Evolutionary conservation across 64 coral and sea anemone genomes (phyloP).

Genomic region (Dendrophyllia cribrosa): DNA sequence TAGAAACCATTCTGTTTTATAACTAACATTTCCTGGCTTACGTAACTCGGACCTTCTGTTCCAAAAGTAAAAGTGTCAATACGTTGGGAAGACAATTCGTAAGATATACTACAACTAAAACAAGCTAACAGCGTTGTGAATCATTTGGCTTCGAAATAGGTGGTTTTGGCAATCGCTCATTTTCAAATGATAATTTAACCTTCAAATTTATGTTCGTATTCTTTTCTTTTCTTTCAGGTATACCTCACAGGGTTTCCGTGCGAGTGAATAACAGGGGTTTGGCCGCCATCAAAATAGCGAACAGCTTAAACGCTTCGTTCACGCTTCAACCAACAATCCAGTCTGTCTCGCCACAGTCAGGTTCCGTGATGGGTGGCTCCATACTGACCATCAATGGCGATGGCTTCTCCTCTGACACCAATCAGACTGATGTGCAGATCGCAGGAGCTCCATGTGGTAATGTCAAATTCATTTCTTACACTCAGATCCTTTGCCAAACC

Average conservation of each 20-base stretch:
- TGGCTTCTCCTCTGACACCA: constrained; percentile 30
- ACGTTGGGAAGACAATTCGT: no score
- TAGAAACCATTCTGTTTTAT: no score
- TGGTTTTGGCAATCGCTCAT: no score
- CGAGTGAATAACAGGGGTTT: constrained; percentile 62
- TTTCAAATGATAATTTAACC: no score
- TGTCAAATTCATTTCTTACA: background rate
- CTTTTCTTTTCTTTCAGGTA: background rate
- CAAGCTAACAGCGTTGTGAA: no score
- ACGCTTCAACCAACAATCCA: constrained; percentile 40
- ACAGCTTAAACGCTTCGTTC: constrained; percentile 18
- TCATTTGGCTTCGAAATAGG: no score
- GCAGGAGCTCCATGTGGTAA: constrained; percentile 39
- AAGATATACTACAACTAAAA: no score
- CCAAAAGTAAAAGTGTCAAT: no score
- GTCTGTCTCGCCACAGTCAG: constrained; percentile 43
- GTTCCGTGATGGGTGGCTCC: constrained; percentile 48
- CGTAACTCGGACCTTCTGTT: no score
- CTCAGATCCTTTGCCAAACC: constrained; percentile 48
- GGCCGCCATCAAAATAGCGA: constrained; percentile 37
- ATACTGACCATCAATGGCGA: constrained; percentile 51
- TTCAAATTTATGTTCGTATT: background rate
- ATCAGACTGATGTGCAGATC: constrained; percentile 17
- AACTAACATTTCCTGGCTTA: no score
- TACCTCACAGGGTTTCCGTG: constrained; percentile 50